Conservation (phyloP, 2,113 vertebrate species). For the Psilopsiagon aymara region DNA sequence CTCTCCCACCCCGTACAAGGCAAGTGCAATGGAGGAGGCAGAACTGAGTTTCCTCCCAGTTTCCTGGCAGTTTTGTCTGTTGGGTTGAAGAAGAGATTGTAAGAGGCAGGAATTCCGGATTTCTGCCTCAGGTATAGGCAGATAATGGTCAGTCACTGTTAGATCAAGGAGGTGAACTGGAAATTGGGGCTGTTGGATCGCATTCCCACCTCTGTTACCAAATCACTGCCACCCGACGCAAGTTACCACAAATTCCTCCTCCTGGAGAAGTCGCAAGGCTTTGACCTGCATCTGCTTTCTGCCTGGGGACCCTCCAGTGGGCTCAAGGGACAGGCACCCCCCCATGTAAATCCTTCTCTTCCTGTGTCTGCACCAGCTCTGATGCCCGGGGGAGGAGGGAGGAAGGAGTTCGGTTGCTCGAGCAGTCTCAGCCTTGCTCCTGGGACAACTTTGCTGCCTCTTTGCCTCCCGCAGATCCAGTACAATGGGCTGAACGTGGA, state of each 20-base stretch:
- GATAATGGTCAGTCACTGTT: neutral
- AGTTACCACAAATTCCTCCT: neutral
- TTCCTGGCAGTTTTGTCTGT: neutral
- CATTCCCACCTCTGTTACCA: neutral
- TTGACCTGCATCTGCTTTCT: neutral
- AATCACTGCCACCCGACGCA: neutral
- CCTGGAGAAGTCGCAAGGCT: neutral
- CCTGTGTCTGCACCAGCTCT: neutral
- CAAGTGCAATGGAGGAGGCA: slow-evolving; percentile 47
- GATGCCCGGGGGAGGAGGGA: rapidly evolving
- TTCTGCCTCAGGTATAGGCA: neutral
- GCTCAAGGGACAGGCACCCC: too few species aligned
- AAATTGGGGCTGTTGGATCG: neutral
- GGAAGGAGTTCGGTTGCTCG: neutral
- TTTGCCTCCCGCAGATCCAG: slow-evolving; percentile 83
- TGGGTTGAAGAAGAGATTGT: neutral
- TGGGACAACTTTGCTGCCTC: neutral
- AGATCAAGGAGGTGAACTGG: neutral
- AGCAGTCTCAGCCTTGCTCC: neutral
- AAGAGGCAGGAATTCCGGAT: neutral
- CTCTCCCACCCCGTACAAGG: slow-evolving; percentile 87
- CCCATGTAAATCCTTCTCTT: rapidly evolving
- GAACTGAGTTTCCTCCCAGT: neutral
- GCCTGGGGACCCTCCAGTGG: neutral
- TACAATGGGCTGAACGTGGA: slow-evolving; percentile 90